Percentiles rank a stretch among this genome's conserved stretches.
Conservation (phyloP, 2,797 vertebrate species). For the Iguana delicatissima region DNA sequence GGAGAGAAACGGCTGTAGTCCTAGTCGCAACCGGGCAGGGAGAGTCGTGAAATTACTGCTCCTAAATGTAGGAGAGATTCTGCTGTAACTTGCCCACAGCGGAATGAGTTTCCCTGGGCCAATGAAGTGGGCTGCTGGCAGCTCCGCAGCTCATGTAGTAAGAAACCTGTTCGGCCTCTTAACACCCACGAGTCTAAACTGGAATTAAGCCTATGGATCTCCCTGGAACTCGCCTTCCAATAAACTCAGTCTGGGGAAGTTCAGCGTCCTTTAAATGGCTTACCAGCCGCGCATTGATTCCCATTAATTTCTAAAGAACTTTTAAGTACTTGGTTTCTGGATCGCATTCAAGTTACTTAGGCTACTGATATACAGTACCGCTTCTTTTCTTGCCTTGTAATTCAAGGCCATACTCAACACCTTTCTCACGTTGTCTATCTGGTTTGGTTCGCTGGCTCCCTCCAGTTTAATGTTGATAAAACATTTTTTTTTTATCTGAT, state of each 20-base stretch:
- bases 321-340: neutral
- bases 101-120: neutral
- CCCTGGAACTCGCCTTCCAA: neutral
- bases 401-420: neutral
- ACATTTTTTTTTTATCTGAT: neutral
- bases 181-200: neutral
- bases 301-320: neutral
- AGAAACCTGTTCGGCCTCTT: slow-evolving; percentile 6
- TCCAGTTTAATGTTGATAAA: neutral
- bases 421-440: neutral
- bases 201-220: neutral
- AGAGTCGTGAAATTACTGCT: neutral
- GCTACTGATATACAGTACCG: neutral
- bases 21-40: neutral
- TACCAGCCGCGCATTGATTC: neutral
- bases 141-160: neutral
- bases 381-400: neutral
- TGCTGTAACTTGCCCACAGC: neutral
- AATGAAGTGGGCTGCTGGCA: neutral
- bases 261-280: neutral
- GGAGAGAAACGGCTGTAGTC: neutral
- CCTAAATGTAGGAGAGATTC: neutral
- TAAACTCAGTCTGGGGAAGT: neutral
- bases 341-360: neutral
- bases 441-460: neutral